Evolutionary conservation across 2,113 vertebrate genomes (phyloP).

Genomic region (Terrapene triunguis): DNA sequence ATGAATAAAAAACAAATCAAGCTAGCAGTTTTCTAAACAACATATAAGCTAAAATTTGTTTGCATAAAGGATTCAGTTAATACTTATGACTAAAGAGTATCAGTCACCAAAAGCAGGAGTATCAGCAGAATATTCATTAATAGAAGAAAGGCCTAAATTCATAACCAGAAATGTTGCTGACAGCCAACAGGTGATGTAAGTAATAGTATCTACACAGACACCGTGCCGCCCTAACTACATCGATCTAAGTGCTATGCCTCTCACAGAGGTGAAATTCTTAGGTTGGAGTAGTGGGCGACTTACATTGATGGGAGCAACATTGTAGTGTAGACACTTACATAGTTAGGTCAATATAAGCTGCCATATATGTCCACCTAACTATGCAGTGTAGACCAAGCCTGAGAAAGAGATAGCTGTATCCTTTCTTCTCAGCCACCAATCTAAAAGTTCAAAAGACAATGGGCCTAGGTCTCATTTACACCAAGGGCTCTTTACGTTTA

Average conservation of each 20-base stretch:
- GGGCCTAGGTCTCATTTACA: background rate
- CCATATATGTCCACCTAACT: too few relatives aligned
- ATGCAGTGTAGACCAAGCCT: too few relatives aligned
- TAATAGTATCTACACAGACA: too few relatives aligned
- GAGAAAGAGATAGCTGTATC: background rate
- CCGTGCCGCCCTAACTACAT: too few relatives aligned
- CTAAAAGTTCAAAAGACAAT: background rate
- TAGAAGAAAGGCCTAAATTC: background rate
- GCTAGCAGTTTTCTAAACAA: background rate
- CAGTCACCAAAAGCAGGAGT: background rate
- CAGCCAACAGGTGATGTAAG: too few relatives aligned
- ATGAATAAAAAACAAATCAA: background rate
- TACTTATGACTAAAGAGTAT: background rate
- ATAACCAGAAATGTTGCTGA: background rate
- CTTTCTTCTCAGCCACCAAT: background rate
- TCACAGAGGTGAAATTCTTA: too few relatives aligned
- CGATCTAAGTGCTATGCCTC: too few relatives aligned
- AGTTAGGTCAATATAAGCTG: too few relatives aligned
- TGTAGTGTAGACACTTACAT: too few relatives aligned
- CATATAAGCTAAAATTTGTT: background rate
- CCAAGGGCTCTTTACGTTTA: background rate
- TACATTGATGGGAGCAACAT: too few relatives aligned
- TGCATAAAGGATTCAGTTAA: rapidly evolving
- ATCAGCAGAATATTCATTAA: background rate
- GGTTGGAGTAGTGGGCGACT: too few relatives aligned